Percentiles rank a stretch among this genome's conserved stretches.
These are phyloP conservation scores for Corydoras sp. DNA, from an alignment of 2,113 vertebrate genomes.

Conservation along the genomic window DNA sequence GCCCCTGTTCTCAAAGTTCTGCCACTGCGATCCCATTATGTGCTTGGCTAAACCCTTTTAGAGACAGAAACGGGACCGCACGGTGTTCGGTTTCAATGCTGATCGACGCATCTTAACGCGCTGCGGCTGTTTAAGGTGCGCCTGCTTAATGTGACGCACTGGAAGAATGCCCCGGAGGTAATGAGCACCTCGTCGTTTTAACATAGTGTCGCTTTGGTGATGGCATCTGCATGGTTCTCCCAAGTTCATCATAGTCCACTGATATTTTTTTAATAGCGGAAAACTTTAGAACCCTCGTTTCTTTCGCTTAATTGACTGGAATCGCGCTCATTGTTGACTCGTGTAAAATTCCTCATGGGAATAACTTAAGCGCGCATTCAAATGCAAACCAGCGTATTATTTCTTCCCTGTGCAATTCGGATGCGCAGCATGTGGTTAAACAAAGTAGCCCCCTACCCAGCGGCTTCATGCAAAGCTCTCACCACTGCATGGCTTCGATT, in stretches of 20 bases:
- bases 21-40: slow-evolving; percentile 91
- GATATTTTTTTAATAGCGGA: not conserved
- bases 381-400: slow-evolving; percentile 44
- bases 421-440: slow-evolving; percentile 43
- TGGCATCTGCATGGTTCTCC: not conserved
- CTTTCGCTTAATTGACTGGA: slow-evolving; percentile 36
- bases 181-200: not conserved
- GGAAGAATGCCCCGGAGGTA: not conserved
- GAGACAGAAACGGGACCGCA: slow-evolving; percentile 80
- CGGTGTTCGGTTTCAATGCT: slow-evolving; percentile 89
- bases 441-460: slow-evolving; percentile 32
- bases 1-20: slow-evolving; percentile 77
- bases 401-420: slow-evolving; percentile 40
- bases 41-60: slow-evolving; percentile 99
- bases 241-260: slow-evolving; percentile 1
- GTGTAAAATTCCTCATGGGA: slow-evolving; percentile 42
- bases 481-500: slow-evolving; percentile 25
- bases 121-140: slow-evolving; percentile 56
- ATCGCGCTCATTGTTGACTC: slow-evolving; percentile 10
- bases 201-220: not conserved
- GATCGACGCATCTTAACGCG: slow-evolving; percentile 70
- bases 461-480: slow-evolving; percentile 37
- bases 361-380: slow-evolving; percentile 40
- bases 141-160: not conserved
- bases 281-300: not conserved